A percentile compares a stretch with the other conserved stretches of the same genome.
Conservation (phyloP, 2,888 invertebrate genomes). For the Merodon equestris region DNA sequence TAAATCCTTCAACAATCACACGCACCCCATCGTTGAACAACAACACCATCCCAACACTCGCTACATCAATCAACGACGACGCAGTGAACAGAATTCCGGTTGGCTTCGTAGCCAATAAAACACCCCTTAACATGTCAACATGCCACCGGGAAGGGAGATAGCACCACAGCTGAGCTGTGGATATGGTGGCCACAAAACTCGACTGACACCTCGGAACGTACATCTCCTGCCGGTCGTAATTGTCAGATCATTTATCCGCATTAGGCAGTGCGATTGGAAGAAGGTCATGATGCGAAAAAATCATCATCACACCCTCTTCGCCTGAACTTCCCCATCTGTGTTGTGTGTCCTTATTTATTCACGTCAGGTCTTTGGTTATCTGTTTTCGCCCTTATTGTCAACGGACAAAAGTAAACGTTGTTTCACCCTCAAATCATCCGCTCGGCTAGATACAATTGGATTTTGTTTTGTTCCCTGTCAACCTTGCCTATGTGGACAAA, state of each 20-base stretch:
- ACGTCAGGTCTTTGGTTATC: slow-evolving; percentile 58
- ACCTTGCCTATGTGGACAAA: slow-evolving; percentile 25
- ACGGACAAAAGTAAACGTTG: slow-evolving; percentile 7
- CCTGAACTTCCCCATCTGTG: slow-evolving; percentile 19
- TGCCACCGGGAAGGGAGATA: not conserved
- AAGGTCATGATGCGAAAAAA: slow-evolving; percentile 66
- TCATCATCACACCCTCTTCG: slow-evolving; percentile 17
- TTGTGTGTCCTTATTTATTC: slow-evolving; percentile 59
- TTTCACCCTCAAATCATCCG: slow-evolving; percentile 59
- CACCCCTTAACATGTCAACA: slow-evolving; percentile 68
- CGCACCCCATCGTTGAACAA: slow-evolving; percentile 7
- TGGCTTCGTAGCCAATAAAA: slow-evolving; percentile 62
- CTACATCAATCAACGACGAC: slow-evolving; percentile 46
- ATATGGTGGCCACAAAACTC: slow-evolving; percentile 66
- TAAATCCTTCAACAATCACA: slow-evolving; percentile 48
- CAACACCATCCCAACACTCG: slow-evolving; percentile 6
- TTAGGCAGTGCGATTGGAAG: slow-evolving; percentile 70
- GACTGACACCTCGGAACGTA: slow-evolving; percentile 66
- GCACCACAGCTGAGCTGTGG: slow-evolving; percentile 9
- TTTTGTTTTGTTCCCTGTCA: slow-evolving; percentile 47
- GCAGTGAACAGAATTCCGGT: slow-evolving; percentile 50
- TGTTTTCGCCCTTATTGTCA: slow-evolving; percentile 41
- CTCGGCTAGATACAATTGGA: slow-evolving; percentile 57
- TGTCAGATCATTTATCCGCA: slow-evolving; percentile 78
- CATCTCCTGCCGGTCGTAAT: slow-evolving; percentile 71